A percentile compares a stretch with the other conserved stretches of the same genome.
Conservation (phyloP, 1,140 invertebrate genomes). For the Neodiprion fabricii region DNA sequence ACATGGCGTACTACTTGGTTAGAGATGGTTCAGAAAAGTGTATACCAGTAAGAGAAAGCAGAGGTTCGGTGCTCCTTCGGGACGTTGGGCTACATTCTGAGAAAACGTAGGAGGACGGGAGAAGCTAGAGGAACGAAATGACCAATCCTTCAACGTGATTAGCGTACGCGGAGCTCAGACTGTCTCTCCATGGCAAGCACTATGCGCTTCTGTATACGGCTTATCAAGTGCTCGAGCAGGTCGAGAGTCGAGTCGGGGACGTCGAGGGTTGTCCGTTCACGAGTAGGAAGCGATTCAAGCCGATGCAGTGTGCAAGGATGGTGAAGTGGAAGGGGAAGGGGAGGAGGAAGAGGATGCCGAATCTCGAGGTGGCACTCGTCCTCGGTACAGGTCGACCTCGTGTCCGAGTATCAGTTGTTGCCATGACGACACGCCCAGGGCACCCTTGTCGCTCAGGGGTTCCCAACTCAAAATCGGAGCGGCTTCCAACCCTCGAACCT, state of each 20-base stretch:
- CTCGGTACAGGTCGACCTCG: constrained; percentile 29
- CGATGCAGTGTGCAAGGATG: too few species aligned
- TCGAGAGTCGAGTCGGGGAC: background rate
- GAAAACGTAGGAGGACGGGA: too few species aligned
- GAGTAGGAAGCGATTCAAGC: background rate
- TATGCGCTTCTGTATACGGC: background rate
- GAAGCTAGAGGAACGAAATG: too few species aligned
- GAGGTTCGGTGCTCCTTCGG: too few species aligned
- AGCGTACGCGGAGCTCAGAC: background rate
- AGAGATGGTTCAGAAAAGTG: too few species aligned
- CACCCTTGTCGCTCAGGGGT: constrained; percentile 23
- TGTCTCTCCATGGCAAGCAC: background rate
- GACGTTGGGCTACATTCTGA: too few species aligned
- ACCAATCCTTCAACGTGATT: background rate
- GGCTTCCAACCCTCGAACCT: too few species aligned
- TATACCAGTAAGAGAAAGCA: too few species aligned
- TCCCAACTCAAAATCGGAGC: constrained; percentile 27
- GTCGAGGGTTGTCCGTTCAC: background rate
- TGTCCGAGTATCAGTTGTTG: constrained; percentile 40
- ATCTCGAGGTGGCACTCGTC: constrained; percentile 35
- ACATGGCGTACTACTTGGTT: too few species aligned
- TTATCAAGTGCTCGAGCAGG: background rate
- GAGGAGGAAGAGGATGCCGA: constrained; percentile 21
- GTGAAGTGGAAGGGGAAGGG: too few species aligned
- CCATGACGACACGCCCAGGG: constrained; percentile 37